A percentile compares a stretch with the other conserved stretches of the same genome.
Conservation (phyloP, 2,113 vertebrate species). For the Pao palembangensis region DNA sequence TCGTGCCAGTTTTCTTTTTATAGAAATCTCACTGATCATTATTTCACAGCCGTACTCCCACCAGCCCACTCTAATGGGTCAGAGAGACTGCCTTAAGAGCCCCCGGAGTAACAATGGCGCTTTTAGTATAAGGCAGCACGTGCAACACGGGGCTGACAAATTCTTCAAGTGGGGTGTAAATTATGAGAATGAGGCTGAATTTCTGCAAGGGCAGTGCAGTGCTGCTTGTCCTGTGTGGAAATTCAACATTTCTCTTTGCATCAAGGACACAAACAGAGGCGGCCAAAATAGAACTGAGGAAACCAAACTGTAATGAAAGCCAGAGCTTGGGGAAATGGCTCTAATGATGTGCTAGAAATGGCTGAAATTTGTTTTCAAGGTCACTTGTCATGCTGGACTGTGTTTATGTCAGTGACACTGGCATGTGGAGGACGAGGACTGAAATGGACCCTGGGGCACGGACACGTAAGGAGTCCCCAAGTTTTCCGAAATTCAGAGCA, state of each 20-base stretch:
- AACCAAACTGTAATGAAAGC: slow-evolving; percentile 53
- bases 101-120: slow-evolving; percentile 64
- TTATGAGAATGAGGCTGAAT: slow-evolving; percentile 36
- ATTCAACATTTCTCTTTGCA: slow-evolving; percentile 52
- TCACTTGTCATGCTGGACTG: slow-evolving; percentile 35
- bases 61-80: slow-evolving; percentile 64
- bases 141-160: slow-evolving; percentile 39
- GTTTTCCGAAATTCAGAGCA: neutral
- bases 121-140: slow-evolving; percentile 59
- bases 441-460: slow-evolving; percentile 4
- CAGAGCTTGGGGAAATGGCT: slow-evolving; percentile 48
- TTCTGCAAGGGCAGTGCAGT: slow-evolving; percentile 20
- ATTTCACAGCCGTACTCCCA: slow-evolving; percentile 63
- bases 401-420: slow-evolving; percentile 11
- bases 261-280: slow-evolving; percentile 46
- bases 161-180: slow-evolving; percentile 56
- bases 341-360: slow-evolving; percentile 27
- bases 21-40: slow-evolving; percentile 67
- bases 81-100: slow-evolving; percentile 55
- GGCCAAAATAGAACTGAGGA: slow-evolving; percentile 48
- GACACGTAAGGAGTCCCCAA: neutral
- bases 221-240: slow-evolving; percentile 22
- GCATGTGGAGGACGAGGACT: slow-evolving; percentile 1
- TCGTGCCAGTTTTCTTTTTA: slow-evolving; percentile 61
- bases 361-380: slow-evolving; percentile 54